Evolutionary conservation across 2,888 invertebrate species (phyloP).

Genomic region (Diogma glabrata): DNA sequence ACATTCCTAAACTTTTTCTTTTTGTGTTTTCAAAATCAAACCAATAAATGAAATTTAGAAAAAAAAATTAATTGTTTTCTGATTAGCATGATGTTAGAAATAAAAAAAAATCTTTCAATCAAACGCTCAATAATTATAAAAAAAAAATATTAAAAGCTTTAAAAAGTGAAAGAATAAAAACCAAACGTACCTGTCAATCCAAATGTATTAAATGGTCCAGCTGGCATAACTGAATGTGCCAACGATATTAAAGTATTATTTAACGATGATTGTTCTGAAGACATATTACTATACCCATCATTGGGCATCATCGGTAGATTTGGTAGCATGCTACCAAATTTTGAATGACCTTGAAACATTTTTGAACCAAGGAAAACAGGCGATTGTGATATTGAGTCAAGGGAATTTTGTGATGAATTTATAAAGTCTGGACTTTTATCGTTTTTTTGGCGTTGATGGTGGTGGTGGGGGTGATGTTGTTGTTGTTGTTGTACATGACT

Average conservation of each 20-base stretch:
- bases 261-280: slow-evolving; percentile 45
- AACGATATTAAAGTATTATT: neutral
- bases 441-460: neutral
- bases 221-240: slow-evolving; percentile 61
- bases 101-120: no score
- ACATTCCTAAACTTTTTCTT: no score
- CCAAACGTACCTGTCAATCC: slow-evolving; percentile 53
- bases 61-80: no score
- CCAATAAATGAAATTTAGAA: no score
- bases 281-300: slow-evolving; percentile 31
- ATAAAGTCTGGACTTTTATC: slow-evolving; percentile 6
- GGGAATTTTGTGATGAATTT: slow-evolving; percentile 2
- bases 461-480: neutral
- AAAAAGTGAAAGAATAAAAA: no score
- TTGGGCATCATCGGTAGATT: slow-evolving; percentile 34
- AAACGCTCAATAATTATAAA: no score
- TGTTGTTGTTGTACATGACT: no score
- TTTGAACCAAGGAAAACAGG: slow-evolving; percentile 7
- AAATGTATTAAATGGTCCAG: slow-evolving; percentile 78
- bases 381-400: slow-evolving; percentile 3
- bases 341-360: slow-evolving; percentile 24
- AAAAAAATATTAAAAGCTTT: no score
- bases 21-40: no score
- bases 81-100: no score
- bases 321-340: slow-evolving; percentile 36